Evolutionary conservation across 2,113 vertebrate genomes (phyloP).

Genomic region (Caracal caracal): DNA sequence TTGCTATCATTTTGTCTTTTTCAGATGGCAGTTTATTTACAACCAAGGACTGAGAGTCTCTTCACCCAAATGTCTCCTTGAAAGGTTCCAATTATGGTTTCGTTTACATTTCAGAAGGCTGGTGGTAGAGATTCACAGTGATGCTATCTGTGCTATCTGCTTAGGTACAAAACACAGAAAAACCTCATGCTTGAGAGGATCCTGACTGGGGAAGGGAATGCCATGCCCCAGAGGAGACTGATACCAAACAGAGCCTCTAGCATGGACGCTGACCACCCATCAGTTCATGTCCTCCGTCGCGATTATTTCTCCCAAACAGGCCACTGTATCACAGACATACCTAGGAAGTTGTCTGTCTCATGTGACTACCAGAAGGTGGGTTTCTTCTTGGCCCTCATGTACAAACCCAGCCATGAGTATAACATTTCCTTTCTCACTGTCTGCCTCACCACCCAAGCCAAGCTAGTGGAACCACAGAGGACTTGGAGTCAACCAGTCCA

Average conservation of each 20-base stretch:
- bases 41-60: constrained; percentile 58
- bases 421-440: neutral
- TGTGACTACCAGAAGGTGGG: neutral
- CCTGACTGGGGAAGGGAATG: neutral
- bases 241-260: neutral
- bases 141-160: neutral
- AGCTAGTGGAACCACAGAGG: neutral
- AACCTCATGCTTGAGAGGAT: neutral
- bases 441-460: neutral
- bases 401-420: neutral
- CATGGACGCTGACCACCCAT: neutral
- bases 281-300: neutral
- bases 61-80: constrained; percentile 64
- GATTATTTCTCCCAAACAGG: neutral
- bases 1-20: constrained; percentile 65
- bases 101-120: constrained; percentile 29
- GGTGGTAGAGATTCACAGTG: constrained; percentile 16
- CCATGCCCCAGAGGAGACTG: neutral
- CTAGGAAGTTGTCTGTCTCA: neutral
- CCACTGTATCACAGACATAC: neutral
- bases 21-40: constrained; percentile 65
- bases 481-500: neutral
- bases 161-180: neutral
- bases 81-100: constrained; percentile 59
- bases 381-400: neutral